A percentile compares a stretch with the other conserved stretches of the same genome.
Conservation (phyloP, 1,140 invertebrate species). For the Panagrolaimus sp. region DNA sequence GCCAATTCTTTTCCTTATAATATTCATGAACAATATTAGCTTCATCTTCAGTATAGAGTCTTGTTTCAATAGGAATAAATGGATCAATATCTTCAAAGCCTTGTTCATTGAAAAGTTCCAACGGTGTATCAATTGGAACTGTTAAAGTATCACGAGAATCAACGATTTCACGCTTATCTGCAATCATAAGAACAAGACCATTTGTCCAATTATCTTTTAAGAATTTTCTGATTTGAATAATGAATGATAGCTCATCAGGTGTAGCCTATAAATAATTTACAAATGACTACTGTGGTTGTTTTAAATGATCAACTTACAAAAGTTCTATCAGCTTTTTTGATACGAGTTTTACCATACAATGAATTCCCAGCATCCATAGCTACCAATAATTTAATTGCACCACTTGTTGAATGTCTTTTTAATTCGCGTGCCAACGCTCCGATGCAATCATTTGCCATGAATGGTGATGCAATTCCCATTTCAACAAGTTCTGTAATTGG, state of each 20-base stretch:
- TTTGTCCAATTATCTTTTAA: conserved; percentile 51
- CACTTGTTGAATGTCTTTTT: conserved; percentile 39
- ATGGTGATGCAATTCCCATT: conserved; percentile 55
- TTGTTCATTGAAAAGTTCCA: conserved; percentile 50
- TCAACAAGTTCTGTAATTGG: conserved; percentile 56
- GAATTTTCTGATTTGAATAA: conserved; percentile 38
- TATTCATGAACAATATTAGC: conserved; percentile 46
- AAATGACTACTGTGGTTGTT: conserved; percentile 10
- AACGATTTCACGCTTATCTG: conserved; percentile 49
- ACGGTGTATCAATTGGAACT: conserved; percentile 44
- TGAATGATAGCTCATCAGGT: conserved; percentile 44
- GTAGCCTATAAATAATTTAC: conserved; percentile 30
- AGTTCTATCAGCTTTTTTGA: conserved; percentile 47
- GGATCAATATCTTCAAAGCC: conserved; percentile 50
- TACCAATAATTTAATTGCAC: conserved; percentile 49
- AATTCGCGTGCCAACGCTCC: conserved; percentile 51
- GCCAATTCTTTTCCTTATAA: conserved; percentile 52
- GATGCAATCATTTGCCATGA: conserved; percentile 49
- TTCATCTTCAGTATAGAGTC: conserved; percentile 41
- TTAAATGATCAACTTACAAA: conserved; percentile 26
- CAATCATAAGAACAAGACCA: conserved; percentile 46
- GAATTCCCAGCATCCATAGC: conserved; percentile 54
- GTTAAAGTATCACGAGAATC: conserved; percentile 37
- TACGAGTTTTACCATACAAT: conserved; percentile 45
- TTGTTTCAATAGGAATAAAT: conserved; percentile 55